These are phyloP conservation scores for Halotydeus destructor DNA, from an alignment of 1,140 invertebrate species.

Conservation along the genomic window DNA sequence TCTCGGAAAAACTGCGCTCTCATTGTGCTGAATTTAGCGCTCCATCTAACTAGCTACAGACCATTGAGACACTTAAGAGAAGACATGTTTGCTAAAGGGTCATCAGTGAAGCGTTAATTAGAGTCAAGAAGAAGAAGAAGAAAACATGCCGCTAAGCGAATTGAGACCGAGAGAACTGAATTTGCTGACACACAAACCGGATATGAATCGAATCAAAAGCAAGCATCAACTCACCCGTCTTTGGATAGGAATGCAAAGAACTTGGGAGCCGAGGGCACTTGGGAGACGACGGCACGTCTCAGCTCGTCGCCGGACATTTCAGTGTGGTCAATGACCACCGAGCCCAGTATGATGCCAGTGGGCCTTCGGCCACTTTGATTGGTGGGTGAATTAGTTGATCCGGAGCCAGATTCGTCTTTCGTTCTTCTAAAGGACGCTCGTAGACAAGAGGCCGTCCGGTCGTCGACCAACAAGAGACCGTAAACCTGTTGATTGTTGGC, in stretches of 20 bases:
- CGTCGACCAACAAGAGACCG: constrained; percentile 5
- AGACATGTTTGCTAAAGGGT: background rate
- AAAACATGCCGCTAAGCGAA: background rate
- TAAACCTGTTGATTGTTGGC: background rate
- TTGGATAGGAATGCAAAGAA: constrained; percentile 19
- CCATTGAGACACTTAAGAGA: background rate
- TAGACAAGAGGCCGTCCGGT: background rate
- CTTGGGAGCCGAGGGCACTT: constrained; percentile 16
- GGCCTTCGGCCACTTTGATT: background rate
- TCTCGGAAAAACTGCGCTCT: no score
- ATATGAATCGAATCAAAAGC: background rate
- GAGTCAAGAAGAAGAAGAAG: background rate
- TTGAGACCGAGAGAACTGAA: background rate
- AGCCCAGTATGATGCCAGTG: constrained; percentile 9
- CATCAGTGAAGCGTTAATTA: background rate
- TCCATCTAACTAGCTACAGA: background rate
- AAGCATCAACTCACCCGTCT: constrained; percentile 19
- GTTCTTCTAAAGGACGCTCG: no score
- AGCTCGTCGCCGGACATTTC: constrained; percentile 8
- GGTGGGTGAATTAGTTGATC: background rate
- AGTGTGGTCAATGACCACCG: constrained; percentile 8
- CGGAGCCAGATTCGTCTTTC: background rate
- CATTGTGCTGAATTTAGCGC: no score
- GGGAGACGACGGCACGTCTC: constrained; percentile 9
- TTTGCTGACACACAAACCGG: background rate